These are phyloP conservation scores for Anhinga anhinga DNA, from an alignment of 2,113 vertebrate genomes.

Conservation along the genomic window DNA sequence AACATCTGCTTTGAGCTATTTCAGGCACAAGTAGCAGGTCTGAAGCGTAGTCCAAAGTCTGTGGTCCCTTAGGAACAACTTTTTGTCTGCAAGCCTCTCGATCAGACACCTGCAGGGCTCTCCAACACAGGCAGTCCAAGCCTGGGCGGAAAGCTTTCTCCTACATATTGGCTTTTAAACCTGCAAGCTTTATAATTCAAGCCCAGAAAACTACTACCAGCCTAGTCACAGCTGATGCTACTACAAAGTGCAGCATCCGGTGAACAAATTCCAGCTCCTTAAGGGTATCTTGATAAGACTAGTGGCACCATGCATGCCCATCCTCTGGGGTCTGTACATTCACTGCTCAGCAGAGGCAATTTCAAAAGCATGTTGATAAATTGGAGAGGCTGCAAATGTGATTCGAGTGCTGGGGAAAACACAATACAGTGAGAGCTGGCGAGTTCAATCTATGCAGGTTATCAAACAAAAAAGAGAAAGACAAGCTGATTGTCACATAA, in stretches of 20 bases:
- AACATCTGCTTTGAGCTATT: background rate
- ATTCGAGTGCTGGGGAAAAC: background rate
- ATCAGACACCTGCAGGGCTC: background rate
- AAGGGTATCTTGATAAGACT: background rate
- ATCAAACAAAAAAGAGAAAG: background rate
- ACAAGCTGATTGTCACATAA: background rate
- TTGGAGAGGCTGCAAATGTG: background rate
- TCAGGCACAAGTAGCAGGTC: background rate
- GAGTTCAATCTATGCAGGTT: background rate
- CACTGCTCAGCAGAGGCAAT: background rate
- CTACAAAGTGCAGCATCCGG: background rate
- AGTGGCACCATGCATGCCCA: background rate
- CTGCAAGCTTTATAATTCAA: background rate
- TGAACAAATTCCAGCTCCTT: background rate
- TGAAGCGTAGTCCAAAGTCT: background rate
- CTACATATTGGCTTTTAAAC: background rate
- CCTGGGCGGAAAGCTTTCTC: background rate
- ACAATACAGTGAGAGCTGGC: fast-evolving
- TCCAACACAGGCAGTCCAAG: background rate
- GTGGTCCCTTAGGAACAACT: background rate
- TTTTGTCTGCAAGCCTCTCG: background rate
- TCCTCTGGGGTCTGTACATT: background rate
- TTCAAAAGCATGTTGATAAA: background rate
- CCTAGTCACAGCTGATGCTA: background rate
- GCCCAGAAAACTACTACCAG: background rate